Base-by-base conservation (phyloP, 2,113 vertebrate genomes). In the Gopherus flavomarginatus region DNA sequence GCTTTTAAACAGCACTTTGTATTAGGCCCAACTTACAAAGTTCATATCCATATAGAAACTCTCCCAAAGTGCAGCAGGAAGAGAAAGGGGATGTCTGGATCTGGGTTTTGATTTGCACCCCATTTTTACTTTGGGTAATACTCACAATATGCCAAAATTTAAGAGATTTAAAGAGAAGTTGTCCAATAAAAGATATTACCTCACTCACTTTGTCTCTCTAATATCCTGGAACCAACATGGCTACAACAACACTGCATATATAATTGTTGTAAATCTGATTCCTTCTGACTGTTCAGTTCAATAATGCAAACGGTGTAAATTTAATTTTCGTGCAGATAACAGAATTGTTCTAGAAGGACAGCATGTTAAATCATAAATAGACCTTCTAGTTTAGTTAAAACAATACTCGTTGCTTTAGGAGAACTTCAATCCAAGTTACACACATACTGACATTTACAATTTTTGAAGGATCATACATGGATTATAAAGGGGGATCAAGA, bases 61-160 rank as follows among this genome's bases (percentile, higher is more conserved):
- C 50, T 69, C 17, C 22, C 47, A 0, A 0, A 2, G 54, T 1
- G 1, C 6, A 5, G 53, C 0, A 2, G 31, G 85, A 50, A 85
- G 38, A 44, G 12, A 86, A 27, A 38, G 65, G n/a, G n/a, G 38
- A 29, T 21, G 5, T 44, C 1, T 12, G 1, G 24, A 16, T 27
- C 3, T 0, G 1, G 29, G 22, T 24, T 84, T 56, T 27, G 49
- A 87, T 80, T 72, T 5, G 14, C 29, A 38, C 88, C 4, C 54
- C 84, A 26, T 62, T 75, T 82, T 53, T 56, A 69, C 31, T 19
- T 79, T 38, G 22, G 22, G 38, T 42, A 53, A 26, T 53, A 53
- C 17, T 50, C 78, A 31, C 8, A 50, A 21, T 22, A 21, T 35
- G 17, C 42, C 77, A 38, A 77, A 0, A 47, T 52, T 52, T 11